Conservation (phyloP, 2,888 invertebrate species). For the Eugnorisma glareosa region DNA sequence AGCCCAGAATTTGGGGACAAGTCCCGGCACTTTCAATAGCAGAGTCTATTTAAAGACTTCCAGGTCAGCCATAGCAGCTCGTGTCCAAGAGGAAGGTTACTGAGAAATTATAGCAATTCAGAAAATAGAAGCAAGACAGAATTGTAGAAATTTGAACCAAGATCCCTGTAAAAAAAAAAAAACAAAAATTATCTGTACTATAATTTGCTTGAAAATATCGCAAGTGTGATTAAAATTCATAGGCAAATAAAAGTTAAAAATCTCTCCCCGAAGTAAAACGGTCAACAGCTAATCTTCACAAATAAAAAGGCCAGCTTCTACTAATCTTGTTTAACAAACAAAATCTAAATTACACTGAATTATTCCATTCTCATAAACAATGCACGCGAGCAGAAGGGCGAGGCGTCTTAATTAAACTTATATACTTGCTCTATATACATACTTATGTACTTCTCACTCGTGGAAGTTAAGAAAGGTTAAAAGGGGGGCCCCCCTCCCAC, state of each 20-base stretch:
- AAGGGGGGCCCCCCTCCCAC: conserved; percentile 74
- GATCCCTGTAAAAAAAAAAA: neutral
- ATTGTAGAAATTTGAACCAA: neutral
- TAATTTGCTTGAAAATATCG: neutral
- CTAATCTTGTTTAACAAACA: conserved; percentile 64
- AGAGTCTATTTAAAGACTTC: no score
- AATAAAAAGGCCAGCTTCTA: conserved; percentile 19
- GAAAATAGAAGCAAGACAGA: neutral
- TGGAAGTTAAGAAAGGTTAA: conserved; percentile 89
- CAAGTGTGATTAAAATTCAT: neutral
- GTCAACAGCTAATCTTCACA: conserved; percentile 6
- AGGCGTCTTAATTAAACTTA: conserved; percentile 85
- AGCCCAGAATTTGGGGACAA: no score
- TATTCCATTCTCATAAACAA: conserved; percentile 86
- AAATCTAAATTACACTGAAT: conserved; percentile 80
- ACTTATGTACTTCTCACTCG: conserved; percentile 88
- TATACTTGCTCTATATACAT: conserved; percentile 86
- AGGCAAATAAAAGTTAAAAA: neutral
- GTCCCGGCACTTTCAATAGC: no score
- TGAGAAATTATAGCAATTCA: neutral
- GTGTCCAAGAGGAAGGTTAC: no score
- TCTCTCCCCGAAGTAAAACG: neutral
- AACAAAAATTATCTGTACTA: neutral
- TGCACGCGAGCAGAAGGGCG: conserved; percentile 84
- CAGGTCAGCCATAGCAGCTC: no score